Conservation (phyloP, 2,797 vertebrate species). For the Denticeps clupeoides region DNA sequence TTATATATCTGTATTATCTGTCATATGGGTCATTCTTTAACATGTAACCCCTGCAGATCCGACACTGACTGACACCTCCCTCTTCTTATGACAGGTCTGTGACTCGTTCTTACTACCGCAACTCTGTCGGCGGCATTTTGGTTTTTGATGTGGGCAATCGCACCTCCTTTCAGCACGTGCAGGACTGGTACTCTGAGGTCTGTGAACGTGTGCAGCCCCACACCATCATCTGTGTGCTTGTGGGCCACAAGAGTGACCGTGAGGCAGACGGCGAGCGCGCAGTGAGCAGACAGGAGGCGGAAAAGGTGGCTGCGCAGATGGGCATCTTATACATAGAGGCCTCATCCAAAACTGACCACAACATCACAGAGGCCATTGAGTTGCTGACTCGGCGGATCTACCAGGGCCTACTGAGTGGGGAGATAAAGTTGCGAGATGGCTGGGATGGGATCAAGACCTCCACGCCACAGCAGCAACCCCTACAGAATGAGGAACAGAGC, state of each 20-base stretch:
- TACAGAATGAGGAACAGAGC: conserved; percentile 1
- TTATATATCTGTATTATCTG: too few species aligned
- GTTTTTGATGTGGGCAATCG: conserved; percentile 71
- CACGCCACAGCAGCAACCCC: conserved; percentile 31
- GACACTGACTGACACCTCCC: neutral
- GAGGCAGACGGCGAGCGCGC: conserved; percentile 34
- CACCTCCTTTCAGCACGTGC: conserved; percentile 64
- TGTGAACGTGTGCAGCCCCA: conserved; percentile 57
- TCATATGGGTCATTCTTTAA: too few species aligned
- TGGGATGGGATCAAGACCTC: conserved; percentile 70
- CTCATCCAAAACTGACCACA: conserved; percentile 63
- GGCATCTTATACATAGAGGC: conserved; percentile 63
- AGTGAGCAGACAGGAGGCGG: conserved; percentile 58
- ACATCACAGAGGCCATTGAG: conserved; percentile 58
- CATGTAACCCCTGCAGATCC: neutral
- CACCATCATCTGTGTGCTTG: conserved; percentile 61
- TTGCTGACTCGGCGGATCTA: conserved; percentile 57
- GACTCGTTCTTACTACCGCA: conserved; percentile 75
- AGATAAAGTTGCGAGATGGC: conserved; percentile 49
- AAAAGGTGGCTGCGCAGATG: conserved; percentile 56
- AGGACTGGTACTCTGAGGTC: conserved; percentile 66
- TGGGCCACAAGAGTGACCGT: conserved; percentile 72
- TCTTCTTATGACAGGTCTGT: conserved; percentile 56
- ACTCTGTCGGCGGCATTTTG: conserved; percentile 69
- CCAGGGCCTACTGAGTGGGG: conserved; percentile 51